Percentiles rank a stretch among this genome's conserved stretches.
Evolutionary conservation across 2,888 invertebrate genomes (phyloP).

Genomic region (Chrysodeixis includens): DNA sequence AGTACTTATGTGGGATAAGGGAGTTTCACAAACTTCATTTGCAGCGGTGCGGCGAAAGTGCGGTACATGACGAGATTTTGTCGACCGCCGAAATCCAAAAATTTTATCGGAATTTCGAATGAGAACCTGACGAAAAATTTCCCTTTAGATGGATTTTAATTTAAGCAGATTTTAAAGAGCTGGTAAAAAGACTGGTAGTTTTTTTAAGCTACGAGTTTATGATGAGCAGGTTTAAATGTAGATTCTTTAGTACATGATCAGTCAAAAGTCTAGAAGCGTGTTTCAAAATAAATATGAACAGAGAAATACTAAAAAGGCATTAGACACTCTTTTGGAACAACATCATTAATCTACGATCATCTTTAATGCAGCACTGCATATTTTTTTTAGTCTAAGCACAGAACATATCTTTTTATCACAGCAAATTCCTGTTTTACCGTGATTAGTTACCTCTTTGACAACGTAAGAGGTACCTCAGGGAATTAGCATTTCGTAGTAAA

Average conservation of each 20-base stretch:
- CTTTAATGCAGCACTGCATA: too few relatives aligned
- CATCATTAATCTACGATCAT: too few relatives aligned
- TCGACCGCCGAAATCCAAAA: background rate
- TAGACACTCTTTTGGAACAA: too few relatives aligned
- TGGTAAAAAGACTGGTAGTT: background rate
- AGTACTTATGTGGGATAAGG: constrained; percentile 11
- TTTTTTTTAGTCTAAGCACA: too few relatives aligned
- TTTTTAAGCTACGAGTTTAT: too few relatives aligned
- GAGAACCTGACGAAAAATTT: background rate
- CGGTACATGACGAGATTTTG: background rate
- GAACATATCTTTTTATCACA: background rate
- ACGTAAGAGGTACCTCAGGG: background rate
- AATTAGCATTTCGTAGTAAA: constrained; percentile 5
- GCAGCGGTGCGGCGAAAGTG: background rate
- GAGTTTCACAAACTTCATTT: constrained; percentile 16
- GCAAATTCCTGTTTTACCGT: background rate
- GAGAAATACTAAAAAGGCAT: too few relatives aligned
- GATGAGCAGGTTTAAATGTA: too few relatives aligned
- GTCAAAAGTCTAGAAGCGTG: too few relatives aligned
- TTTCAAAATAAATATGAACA: too few relatives aligned
- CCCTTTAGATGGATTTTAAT: background rate
- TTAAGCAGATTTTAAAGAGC: background rate
- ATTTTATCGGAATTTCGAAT: background rate
- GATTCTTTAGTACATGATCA: too few relatives aligned
- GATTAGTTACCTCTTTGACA: background rate